These are phyloP conservation scores for Siphlonurus alternatus DNA, from an alignment of 2,888 invertebrate species.

Conservation along the genomic window DNA sequence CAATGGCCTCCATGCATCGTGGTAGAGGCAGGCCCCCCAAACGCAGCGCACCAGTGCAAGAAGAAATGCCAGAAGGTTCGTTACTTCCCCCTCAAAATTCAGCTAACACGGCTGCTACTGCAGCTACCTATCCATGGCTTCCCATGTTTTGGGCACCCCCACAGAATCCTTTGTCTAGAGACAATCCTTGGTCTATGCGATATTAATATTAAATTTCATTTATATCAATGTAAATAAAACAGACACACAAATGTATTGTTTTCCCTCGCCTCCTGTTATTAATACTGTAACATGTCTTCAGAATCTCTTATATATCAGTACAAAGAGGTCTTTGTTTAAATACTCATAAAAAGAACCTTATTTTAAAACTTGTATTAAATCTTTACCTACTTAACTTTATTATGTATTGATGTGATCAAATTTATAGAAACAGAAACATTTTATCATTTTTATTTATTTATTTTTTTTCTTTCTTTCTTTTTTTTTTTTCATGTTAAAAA, in stretches of 20 bases:
- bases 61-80: not conserved
- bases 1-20: not conserved
- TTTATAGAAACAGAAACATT: too few relatives aligned
- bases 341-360: not conserved
- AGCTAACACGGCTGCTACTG: not conserved
- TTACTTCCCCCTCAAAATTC: not conserved
- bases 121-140: not conserved
- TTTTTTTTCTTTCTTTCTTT: too few relatives aligned
- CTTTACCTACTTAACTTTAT: too few relatives aligned
- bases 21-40: not conserved
- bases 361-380: not conserved
- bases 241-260: not conserved
- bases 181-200: conserved; percentile 2
- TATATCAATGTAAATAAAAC: too few relatives aligned
- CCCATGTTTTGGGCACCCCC: conserved; percentile 3
- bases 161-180: not conserved
- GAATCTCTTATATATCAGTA: not conserved
- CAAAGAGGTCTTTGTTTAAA: not conserved
- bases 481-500: too few relatives aligned
- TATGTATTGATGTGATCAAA: too few relatives aligned
- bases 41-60: not conserved
- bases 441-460: not conserved
- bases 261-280: not conserved
- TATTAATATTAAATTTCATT: not conserved
- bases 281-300: not conserved